A percentile compares a stretch with the other conserved stretches of the same genome.
Conservation (phyloP, 2,797 vertebrate genomes). For the Ispidina lecontei region DNA sequence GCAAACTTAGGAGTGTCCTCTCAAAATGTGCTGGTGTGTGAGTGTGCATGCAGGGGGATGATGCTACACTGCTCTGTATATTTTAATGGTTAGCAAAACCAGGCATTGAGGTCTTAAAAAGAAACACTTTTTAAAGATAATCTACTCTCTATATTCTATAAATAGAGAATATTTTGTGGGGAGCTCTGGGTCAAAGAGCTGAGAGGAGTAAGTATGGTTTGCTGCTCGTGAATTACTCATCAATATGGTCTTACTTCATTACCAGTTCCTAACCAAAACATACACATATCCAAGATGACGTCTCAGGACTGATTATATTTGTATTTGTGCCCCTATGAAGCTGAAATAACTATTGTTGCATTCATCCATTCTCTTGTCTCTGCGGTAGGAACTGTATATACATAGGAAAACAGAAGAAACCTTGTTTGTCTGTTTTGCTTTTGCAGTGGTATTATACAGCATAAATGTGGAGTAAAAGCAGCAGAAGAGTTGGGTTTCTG, state of each 20-base stretch:
- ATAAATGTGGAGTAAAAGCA: background rate
- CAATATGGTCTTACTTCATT: background rate
- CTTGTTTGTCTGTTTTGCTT: background rate
- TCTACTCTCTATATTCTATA: slow-evolving; percentile 21
- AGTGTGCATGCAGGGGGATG: background rate
- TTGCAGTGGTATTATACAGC: background rate
- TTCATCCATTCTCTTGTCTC: background rate
- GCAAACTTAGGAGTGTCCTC: slow-evolving; percentile 55
- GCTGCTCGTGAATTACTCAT: slow-evolving; percentile 43
- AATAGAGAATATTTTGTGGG: slow-evolving; percentile 18
- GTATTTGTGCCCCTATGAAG: background rate
- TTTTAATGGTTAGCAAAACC: slow-evolving; percentile 37
- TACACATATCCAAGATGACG: background rate
- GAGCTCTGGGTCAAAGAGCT: slow-evolving; percentile 7
- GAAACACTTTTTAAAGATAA: slow-evolving; percentile 10
- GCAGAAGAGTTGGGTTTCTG: background rate
- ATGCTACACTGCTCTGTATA: background rate
- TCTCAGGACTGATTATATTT: background rate
- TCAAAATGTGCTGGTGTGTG: slow-evolving; percentile 43
- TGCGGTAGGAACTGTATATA: accelerated
- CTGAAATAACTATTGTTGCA: background rate
- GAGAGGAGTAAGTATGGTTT: background rate
- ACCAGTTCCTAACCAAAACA: background rate
- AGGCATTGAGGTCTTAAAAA: slow-evolving; percentile 18
- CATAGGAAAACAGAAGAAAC: background rate